These are phyloP conservation scores for Pristionchus mayeri DNA, from an alignment of 2,888 invertebrate genomes.

Conservation along the genomic window DNA sequence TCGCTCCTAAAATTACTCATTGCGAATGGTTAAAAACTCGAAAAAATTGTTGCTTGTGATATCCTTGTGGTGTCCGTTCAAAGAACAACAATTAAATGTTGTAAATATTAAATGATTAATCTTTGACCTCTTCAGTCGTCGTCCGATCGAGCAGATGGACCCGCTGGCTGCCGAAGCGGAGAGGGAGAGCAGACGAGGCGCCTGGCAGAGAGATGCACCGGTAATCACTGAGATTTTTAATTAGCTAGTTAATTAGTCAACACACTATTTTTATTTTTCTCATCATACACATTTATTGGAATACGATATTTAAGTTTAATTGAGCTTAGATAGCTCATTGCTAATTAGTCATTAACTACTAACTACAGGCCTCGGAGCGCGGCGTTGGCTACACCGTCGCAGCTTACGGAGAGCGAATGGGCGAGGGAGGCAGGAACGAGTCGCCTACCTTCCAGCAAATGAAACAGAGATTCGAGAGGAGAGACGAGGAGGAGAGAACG, in stretches of 20 bases:
- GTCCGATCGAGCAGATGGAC: slow-evolving; percentile 60
- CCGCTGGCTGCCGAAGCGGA: slow-evolving; percentile 63
- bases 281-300: no score
- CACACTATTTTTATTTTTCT: no score
- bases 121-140: background rate
- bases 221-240: no score
- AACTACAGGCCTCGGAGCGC: slow-evolving; percentile 42
- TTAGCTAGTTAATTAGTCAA: no score
- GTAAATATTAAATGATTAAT: background rate
- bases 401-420: slow-evolving; percentile 64
- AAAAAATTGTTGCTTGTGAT: no score
- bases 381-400: slow-evolving; percentile 72
- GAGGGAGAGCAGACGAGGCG: slow-evolving; percentile 54
- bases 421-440: slow-evolving; percentile 27
- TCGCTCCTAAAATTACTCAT: no score
- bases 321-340: no score
- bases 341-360: background rate
- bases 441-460: slow-evolving; percentile 15
- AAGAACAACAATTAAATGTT: background rate
- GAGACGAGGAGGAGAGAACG: slow-evolving; percentile 7
- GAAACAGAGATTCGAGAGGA: slow-evolving; percentile 51
- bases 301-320: no score
- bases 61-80: no score
- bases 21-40: no score
- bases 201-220: slow-evolving; percentile 49